These are phyloP conservation scores for Platycheirus rosarum DNA, from an alignment of 2,888 invertebrate genomes.

Conservation along the genomic window DNA sequence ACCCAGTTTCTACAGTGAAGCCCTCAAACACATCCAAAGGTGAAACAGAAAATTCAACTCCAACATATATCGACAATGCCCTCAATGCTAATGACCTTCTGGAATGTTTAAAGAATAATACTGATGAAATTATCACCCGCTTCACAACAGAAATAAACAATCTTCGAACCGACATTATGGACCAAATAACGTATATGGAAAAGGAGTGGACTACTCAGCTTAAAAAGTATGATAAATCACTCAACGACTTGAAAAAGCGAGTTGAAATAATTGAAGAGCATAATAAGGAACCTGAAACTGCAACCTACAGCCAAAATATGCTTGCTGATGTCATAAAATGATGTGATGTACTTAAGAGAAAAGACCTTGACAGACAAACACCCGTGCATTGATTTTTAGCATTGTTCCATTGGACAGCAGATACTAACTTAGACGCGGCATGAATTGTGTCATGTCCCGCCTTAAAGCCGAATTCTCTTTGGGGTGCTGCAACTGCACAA, in stretches of 20 bases:
- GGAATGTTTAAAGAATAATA: not conserved
- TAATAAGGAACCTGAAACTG: not conserved
- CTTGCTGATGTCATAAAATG: not conserved
- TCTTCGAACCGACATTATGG: not conserved
- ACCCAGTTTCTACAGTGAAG: too few species aligned
- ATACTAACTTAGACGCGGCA: too few species aligned
- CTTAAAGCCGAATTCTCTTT: too few species aligned
- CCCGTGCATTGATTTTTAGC: too few species aligned
- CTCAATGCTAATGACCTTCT: constrained; percentile 4
- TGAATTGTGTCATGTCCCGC: too few species aligned
- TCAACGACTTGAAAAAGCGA: not conserved
- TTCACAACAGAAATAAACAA: constrained; percentile 5
- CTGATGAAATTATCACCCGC: constrained; percentile 1
- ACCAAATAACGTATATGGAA: not conserved
- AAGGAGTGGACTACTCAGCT: not conserved
- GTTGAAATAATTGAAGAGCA: not conserved
- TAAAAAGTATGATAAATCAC: not conserved
- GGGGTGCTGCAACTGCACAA: not conserved
- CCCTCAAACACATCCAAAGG: too few species aligned
- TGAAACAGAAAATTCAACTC: too few species aligned
- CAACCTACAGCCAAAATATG: not conserved
- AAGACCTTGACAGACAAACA: too few species aligned
- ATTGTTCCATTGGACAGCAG: too few species aligned
- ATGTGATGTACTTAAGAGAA: constrained; percentile 6
- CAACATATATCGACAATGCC: not conserved